Evolutionary conservation across 2,888 invertebrate species (phyloP).

Genomic region (Marronus borbonicus): DNA sequence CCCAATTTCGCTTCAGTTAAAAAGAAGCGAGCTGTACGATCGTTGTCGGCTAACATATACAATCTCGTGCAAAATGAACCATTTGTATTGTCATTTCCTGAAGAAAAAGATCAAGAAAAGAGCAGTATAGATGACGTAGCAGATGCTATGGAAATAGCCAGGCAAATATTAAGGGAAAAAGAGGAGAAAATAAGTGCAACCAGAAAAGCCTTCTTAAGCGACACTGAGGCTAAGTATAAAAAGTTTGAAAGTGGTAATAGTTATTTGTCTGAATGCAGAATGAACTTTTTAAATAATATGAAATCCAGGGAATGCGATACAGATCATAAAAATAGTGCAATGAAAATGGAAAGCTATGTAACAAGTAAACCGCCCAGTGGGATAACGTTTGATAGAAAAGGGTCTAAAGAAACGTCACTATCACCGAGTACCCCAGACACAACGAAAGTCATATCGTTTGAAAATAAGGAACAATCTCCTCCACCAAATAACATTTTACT

Average conservation of each 20-base stretch:
- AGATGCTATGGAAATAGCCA: slow-evolving; percentile 70
- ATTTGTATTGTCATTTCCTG: slow-evolving; percentile 31
- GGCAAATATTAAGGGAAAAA: slow-evolving; percentile 68
- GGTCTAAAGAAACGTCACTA: slow-evolving; percentile 48
- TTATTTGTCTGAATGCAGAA: slow-evolving; percentile 54
- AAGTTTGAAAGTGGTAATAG: slow-evolving; percentile 46
- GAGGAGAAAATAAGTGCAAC: slow-evolving; percentile 66
- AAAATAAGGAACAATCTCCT: slow-evolving; percentile 6
- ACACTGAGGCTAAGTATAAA: slow-evolving; percentile 64
- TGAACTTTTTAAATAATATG: slow-evolving; percentile 66
- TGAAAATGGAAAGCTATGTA: slow-evolving; percentile 55
- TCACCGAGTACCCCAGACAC: slow-evolving; percentile 33
- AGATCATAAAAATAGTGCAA: slow-evolving; percentile 53
- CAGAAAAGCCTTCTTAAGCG: slow-evolving; percentile 67
- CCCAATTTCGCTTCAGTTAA: slow-evolving; percentile 70
- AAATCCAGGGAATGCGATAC: slow-evolving; percentile 56
- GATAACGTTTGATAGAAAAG: slow-evolving; percentile 60
- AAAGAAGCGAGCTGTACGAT: slow-evolving; percentile 86
- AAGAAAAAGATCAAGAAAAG: slow-evolving; percentile 57
- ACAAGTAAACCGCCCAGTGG: slow-evolving; percentile 64
- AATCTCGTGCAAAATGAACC: slow-evolving; percentile 80
- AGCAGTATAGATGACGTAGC: slow-evolving; percentile 68
- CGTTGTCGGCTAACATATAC: slow-evolving; percentile 88
- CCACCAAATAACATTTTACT: neutral
- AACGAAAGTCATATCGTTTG: slow-evolving; percentile 31